Percentiles rank a stretch among this genome's conserved stretches.
Evolutionary conservation across 2,797 vertebrate genomes (phyloP).

Genomic region (Sebastes umbrosus): DNA sequence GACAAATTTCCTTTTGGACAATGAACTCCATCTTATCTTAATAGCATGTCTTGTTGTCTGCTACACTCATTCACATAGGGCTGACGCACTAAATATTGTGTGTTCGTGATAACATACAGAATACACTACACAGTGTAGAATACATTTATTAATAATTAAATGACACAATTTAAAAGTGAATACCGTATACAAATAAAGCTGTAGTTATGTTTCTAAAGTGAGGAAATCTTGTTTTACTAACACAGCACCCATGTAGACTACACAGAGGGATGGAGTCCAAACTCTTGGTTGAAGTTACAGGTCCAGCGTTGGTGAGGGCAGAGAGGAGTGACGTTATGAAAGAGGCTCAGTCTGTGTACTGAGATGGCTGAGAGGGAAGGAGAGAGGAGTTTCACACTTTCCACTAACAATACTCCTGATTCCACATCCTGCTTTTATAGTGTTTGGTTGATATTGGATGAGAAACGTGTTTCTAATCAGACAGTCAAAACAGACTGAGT

Average conservation of each 20-base stretch:
- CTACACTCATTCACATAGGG: neutral
- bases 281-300: neutral
- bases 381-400: constrained; percentile 48
- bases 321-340: constrained; percentile 5
- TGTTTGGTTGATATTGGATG: constrained; percentile 43
- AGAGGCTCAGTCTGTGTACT: constrained; percentile 25
- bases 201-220: constrained; percentile 1
- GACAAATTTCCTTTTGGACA: neutral
- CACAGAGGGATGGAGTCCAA: constrained; percentile 22
- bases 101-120: neutral
- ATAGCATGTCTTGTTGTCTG: neutral
- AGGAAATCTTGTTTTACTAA: constrained; percentile 1
- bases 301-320: constrained; percentile 12
- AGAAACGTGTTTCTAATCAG: constrained; percentile 57
- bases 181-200: constrained; percentile 42
- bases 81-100: neutral
- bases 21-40: neutral
- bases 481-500: constrained; percentile 34
- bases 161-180: constrained; percentile 17
- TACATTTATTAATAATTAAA: constrained; percentile 53
- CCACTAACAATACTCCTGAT: constrained; percentile 29
- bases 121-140: constrained; percentile 20
- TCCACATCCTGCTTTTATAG: neutral
- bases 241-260: constrained; percentile 50
- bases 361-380: constrained; percentile 20